phyloP scores from a whole-genome alignment of 2,888 invertebrate genomes.

The Margaritifera margaritifera region DNA sequence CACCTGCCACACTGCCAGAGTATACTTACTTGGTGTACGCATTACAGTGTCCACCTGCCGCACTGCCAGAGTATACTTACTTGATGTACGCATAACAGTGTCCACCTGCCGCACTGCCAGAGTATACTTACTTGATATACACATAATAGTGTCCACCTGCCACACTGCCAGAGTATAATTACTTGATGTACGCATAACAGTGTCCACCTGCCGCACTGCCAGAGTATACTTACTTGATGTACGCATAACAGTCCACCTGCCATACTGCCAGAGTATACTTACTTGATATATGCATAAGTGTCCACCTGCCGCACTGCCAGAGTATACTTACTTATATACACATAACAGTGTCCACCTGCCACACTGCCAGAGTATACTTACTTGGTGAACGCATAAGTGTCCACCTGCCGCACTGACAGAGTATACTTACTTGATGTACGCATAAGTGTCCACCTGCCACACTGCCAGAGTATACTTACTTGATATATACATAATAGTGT shows the following conservation, averaged over 20 bases:
- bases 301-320: no score
- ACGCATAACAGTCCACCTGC: no score
- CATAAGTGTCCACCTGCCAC: no score
- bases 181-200: slow-evolving; percentile 92
- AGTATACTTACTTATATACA: slow-evolving; percentile 83
- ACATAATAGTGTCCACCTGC: no score
- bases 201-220: slow-evolving; percentile 93
- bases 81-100: slow-evolving; percentile 94
- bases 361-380: slow-evolving; percentile 93
- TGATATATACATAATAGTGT: no score
- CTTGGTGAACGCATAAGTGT: no score
- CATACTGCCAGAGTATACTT: slow-evolving; percentile 71
- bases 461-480: slow-evolving; percentile 91
- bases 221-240: no score
- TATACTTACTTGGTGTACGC: no score
- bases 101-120: slow-evolving; percentile 90
- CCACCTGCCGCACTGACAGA: slow-evolving; percentile 92
- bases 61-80: slow-evolving; percentile 73
- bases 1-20: slow-evolving; percentile 90
- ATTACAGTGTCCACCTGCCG: no score
- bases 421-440: no score
- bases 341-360: slow-evolving; percentile 92
- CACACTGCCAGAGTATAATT: slow-evolving; percentile 71
- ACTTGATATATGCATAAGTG: slow-evolving; percentile 92
- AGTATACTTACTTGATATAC: no score